phyloP scores from a whole-genome alignment of 2,113 vertebrate genomes.

The Corythoichthys haematopterus region DNA sequence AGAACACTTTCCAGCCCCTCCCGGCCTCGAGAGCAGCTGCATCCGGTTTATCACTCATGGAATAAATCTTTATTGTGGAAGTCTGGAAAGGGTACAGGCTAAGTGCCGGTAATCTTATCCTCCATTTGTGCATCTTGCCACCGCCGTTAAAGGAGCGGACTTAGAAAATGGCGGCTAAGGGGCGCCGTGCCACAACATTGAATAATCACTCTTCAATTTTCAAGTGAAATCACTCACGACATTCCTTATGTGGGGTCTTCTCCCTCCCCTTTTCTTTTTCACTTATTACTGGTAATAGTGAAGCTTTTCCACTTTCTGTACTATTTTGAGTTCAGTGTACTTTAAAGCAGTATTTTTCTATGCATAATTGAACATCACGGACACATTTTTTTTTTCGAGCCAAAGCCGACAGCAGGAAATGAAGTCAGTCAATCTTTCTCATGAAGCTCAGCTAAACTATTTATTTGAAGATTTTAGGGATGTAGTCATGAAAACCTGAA shows the following conservation, averaged over 20 bases:
- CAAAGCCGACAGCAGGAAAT: conserved; percentile 67
- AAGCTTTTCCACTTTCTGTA: conserved; percentile 10
- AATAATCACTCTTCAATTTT: conserved; percentile 10
- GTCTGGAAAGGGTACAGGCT: conserved; percentile 43
- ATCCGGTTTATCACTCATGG: conserved; percentile 73
- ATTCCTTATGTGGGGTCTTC: conserved; percentile 4
- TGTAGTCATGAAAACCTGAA: too few relatives aligned
- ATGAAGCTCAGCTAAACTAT: too few relatives aligned
- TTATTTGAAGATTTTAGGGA: too few relatives aligned
- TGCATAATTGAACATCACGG: conserved; percentile 78
- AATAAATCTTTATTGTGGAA: conserved; percentile 60
- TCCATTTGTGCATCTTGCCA: conserved; percentile 61
- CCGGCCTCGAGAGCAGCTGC: conserved; percentile 72
- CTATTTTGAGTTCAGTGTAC: conserved; percentile 20
- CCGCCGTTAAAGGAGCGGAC: conserved; percentile 49
- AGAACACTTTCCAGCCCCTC: conserved; percentile 44
- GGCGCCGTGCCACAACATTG: conserved; percentile 29
- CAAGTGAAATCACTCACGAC: conserved; percentile 12
- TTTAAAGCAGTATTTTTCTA: conserved; percentile 49
- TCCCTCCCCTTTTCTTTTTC: conserved; percentile 11
- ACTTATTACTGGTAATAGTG: conserved; percentile 11
- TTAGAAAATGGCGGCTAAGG: conserved; percentile 60
- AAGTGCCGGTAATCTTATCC: conserved; percentile 48
- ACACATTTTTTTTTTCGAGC: conserved; percentile 69
- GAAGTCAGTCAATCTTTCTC: conserved; percentile 67